These are phyloP conservation scores for Pygmarrhopalites habei DNA, from an alignment of 1,140 invertebrate species.

Conservation along the genomic window DNA sequence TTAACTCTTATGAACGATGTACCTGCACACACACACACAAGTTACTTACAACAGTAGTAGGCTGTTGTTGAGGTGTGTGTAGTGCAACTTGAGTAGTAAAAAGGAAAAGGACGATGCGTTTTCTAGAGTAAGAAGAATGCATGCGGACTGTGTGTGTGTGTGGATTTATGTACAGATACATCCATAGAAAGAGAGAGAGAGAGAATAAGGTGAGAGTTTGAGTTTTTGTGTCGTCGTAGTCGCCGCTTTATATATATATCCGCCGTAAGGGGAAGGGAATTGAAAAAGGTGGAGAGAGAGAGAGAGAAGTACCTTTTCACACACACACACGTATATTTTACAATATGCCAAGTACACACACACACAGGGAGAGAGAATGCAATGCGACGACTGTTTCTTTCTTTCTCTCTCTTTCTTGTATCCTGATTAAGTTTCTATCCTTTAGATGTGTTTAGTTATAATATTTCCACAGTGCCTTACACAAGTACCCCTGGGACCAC, in stretches of 20 bases:
- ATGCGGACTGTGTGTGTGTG: too few relatives aligned
- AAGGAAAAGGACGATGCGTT: background rate
- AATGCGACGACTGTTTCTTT: too few relatives aligned
- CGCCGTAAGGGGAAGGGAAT: conserved; percentile 20
- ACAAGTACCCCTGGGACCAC: conserved; percentile 5
- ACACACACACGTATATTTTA: too few relatives aligned
- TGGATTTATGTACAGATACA: too few relatives aligned
- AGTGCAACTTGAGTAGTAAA: background rate
- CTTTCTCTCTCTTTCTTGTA: background rate
- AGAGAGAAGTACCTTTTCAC: conserved; percentile 4
- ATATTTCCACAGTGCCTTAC: conserved; percentile 7
- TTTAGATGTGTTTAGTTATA: conserved; percentile 6
- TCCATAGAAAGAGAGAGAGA: background rate
- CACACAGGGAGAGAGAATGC: too few relatives aligned
- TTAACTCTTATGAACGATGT: too few relatives aligned
- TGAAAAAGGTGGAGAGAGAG: conserved; percentile 3
- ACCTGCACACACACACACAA: too few relatives aligned
- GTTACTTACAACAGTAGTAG: too few relatives aligned
- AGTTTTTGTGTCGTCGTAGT: background rate
- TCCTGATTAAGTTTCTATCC: conserved; percentile 4
- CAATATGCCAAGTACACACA: too few relatives aligned
- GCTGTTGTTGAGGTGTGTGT: too few relatives aligned
- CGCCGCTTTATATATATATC: conserved; percentile 12
- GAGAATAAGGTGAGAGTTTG: too few relatives aligned
- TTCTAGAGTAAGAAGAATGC: background rate